Percentiles rank a stretch among this genome's conserved stretches.
phyloP scores from a whole-genome alignment of 53 echinoderm and acorn worm genomes.

The Zoroaster sp. region DNA sequence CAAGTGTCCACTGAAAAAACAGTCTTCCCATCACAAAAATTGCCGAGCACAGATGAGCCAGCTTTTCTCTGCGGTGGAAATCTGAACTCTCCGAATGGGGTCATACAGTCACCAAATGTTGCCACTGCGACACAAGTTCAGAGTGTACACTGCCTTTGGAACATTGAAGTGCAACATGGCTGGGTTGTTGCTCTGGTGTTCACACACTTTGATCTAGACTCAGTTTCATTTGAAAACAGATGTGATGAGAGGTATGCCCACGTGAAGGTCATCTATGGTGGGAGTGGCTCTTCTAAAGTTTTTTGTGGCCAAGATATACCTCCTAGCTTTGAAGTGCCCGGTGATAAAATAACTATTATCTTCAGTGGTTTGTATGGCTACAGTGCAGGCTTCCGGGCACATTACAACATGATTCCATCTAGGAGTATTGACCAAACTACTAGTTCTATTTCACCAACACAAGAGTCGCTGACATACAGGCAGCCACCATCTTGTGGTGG shows the following conservation, averaged over 20 bases:
- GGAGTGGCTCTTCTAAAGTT: background rate
- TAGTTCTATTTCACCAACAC: background rate
- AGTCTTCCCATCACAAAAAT: background rate
- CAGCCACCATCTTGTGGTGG: background rate
- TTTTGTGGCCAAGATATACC: constrained; percentile 41
- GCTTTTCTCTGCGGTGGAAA: background rate
- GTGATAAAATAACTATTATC: background rate
- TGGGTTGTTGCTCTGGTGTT: constrained; percentile 25
- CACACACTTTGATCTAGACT: constrained; percentile 12
- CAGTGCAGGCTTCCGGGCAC: constrained; percentile 40
- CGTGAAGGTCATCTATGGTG: background rate
- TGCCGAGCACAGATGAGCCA: background rate
- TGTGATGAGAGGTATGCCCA: constrained; percentile 32
- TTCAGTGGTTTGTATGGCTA: constrained; percentile 14
- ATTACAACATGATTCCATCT: background rate
- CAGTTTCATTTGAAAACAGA: background rate
- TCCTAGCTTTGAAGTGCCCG: background rate
- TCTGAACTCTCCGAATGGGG: background rate
- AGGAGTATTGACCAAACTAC: background rate
- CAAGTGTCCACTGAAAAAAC: background rate
- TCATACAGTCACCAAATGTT: constrained; percentile 25
- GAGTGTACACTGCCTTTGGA: constrained; percentile 27
- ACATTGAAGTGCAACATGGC: constrained; percentile 1
- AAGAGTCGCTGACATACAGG: background rate
- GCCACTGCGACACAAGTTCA: no score